Base-by-base conservation (phyloP, 2,888 invertebrate species). In the Aproaerema taeniolella region DNA sequence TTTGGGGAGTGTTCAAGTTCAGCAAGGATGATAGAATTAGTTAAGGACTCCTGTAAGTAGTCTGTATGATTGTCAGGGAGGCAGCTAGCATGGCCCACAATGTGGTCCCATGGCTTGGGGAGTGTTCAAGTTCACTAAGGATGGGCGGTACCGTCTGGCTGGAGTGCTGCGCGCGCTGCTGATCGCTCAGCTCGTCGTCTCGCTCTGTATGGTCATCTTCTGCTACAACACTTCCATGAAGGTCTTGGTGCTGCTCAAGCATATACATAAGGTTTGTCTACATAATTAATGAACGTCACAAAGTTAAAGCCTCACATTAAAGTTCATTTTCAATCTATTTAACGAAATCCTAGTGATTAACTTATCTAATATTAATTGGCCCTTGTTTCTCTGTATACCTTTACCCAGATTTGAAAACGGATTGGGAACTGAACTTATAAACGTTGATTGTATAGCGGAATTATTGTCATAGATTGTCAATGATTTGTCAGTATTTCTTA, bases 201-300 rank as follows among this genome's bases (percentile, higher is more conserved):
- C 83, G 0, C 64, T 85, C 39, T 67, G 66, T 45, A 75, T 82
- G 72, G 75, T 77, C 48, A 79, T 85, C 45, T 79, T 71, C 64
- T 82, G 81, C 55, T 85, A 83, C 62, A 85, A 85, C 61, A 69
- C 73, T 6, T 76, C 79, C 0, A 47, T 74, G 16, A 70, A 67
- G 38, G 82, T 82, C 26, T 72, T 85, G 75, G 37, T 63, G 48
- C 57, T 85, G 32, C 60, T 85, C 25, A 75, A 73, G 43, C 67
- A 76, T 43, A 73, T 83, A 44, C 82, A 85, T 48, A 73, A 72
- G 75, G 83, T 76, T n/a, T 20, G 20, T 20, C 8, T 20, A 6
- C 5, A 4, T 20, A 6, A 6, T 20, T 6, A 20, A 8, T 20
- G 8, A 6, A 20, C 4, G 4, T 20, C 4, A 20, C 4, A 20